Evolutionary conservation across 2,113 vertebrate species (phyloP).

Genomic region (Apteryx mantelli): DNA sequence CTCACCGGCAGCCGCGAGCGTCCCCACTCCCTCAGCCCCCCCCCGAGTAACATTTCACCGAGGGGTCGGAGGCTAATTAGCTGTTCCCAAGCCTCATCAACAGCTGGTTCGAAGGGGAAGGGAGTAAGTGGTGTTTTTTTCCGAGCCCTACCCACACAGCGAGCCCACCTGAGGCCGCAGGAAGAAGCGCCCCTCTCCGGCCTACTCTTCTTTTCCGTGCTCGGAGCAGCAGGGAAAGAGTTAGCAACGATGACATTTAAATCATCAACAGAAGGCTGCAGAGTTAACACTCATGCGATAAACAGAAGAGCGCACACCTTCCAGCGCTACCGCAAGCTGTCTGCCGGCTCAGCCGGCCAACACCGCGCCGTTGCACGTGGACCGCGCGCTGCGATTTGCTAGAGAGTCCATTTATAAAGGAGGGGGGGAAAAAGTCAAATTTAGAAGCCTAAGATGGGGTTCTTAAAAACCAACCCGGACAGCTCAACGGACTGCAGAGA

Average conservation of each 20-base stretch:
- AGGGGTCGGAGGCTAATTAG: background rate
- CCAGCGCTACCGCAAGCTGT: conserved; percentile 43
- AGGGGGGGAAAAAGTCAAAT: background rate
- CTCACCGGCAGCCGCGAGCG: background rate
- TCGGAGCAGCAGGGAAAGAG: conserved; percentile 18
- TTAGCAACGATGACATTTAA: background rate
- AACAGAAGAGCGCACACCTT: conserved; percentile 50
- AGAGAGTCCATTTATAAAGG: background rate
- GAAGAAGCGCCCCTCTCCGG: fast-evolving
- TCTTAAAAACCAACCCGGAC: background rate
- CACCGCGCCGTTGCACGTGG: background rate
- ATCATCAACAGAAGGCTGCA: conserved; percentile 47
- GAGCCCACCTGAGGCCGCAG: background rate
- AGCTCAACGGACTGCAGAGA: background rate
- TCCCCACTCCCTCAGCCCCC: background rate
- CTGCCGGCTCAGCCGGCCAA: background rate
- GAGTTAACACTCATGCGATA: conserved; percentile 20
- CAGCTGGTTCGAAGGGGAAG: background rate
- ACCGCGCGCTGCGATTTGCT: background rate
- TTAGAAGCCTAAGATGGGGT: background rate
- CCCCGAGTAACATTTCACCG: background rate
- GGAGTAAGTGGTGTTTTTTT: background rate
- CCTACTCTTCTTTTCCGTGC: background rate
- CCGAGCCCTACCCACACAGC: background rate
- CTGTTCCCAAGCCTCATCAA: background rate